Conservation (phyloP, 1,140 invertebrate genomes). For the Homarus americanus region DNA sequence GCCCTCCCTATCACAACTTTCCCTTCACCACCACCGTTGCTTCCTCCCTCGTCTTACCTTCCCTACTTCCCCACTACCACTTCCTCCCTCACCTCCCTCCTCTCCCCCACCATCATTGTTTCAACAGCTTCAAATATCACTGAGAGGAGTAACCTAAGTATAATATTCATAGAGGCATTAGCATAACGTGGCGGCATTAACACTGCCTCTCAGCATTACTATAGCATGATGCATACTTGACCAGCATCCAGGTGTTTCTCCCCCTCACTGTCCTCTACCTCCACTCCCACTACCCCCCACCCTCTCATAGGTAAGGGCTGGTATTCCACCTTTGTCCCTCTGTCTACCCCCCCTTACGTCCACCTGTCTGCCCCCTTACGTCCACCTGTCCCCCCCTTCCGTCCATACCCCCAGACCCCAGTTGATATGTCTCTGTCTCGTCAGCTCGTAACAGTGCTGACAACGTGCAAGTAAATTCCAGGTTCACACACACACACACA, state of each 20-base stretch:
- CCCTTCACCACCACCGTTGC: background rate
- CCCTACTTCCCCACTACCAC: background rate
- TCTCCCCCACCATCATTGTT: background rate
- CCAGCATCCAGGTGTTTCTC: no score
- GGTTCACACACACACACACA: no score
- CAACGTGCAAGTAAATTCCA: no score
- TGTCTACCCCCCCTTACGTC: background rate
- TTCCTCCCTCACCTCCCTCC: background rate
- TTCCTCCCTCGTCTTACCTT: background rate
- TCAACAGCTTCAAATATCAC: background rate
- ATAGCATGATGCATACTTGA: no score
- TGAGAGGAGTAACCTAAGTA: no score
- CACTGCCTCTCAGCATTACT: no score
- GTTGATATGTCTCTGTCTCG: no score
- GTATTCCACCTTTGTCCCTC: background rate
- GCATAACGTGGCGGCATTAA: no score
- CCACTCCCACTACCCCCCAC: background rate
- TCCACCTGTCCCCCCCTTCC: background rate
- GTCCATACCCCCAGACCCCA: background rate
- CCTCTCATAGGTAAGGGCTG: no score
- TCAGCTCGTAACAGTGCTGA: no score
- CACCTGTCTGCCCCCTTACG: no score
- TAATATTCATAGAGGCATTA: no score
- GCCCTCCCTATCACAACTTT: background rate
- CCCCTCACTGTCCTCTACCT: background rate